phyloP scores from a whole-genome alignment of 30 jellyfish, hydroid and myxozoan species.

The Morbakka virulenta region DNA sequence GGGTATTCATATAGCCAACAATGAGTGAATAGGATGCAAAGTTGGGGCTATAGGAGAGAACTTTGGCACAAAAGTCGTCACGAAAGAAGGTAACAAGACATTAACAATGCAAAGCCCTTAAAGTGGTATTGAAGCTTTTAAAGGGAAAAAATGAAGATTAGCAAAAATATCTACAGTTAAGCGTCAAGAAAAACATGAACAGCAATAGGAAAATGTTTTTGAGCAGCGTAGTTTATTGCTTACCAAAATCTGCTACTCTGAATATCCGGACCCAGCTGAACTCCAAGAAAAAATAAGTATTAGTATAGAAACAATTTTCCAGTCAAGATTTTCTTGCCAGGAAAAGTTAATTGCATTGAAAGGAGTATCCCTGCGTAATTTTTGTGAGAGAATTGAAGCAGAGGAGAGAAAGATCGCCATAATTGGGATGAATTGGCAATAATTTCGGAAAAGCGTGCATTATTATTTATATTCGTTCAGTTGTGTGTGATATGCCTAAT shows the following conservation, averaged over 20 bases:
- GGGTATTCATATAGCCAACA: conserved; percentile 15
- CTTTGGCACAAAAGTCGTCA: conserved; percentile 15
- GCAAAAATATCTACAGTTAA: background rate
- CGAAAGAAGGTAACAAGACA: background rate
- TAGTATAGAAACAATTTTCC: background rate
- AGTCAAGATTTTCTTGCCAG: conserved; percentile 5
- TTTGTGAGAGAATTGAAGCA: background rate
- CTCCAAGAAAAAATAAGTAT: conserved; percentile 20
- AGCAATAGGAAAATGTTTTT: background rate
- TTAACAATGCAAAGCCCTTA: conserved; percentile 1
- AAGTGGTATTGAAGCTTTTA: background rate
- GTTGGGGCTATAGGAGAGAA: conserved; percentile 7
- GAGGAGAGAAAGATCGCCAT: background rate
- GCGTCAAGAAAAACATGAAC: conserved; percentile 4
- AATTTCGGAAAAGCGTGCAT: conserved; percentile 11
- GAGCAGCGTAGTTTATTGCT: conserved; percentile 3
- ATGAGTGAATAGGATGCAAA: conserved; percentile 5
- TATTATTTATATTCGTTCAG: conserved; percentile 24
- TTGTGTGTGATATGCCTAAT: conserved; percentile 29
- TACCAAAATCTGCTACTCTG: background rate
- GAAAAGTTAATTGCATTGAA: conserved; percentile 16
- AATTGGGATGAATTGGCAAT: background rate
- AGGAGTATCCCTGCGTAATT: conserved; percentile 1
- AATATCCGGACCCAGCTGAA: conserved; percentile 4
- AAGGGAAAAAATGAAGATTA: no score